phyloP scores from a whole-genome alignment of 2,797 vertebrate species.

The Intellagama lesueurii region DNA sequence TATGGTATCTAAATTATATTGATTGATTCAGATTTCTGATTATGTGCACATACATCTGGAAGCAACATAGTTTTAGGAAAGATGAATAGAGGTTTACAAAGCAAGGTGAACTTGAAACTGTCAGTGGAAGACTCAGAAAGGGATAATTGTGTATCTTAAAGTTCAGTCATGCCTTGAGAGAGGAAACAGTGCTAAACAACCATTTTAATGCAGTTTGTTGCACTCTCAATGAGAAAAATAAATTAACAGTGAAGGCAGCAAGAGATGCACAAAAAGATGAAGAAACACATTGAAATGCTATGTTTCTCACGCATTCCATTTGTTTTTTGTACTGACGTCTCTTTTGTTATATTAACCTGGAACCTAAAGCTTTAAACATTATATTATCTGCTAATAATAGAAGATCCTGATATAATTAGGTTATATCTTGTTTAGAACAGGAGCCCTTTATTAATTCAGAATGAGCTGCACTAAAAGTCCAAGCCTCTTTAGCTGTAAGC shows the following conservation, averaged over 20 bases:
- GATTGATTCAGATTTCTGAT: background rate
- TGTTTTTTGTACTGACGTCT: background rate
- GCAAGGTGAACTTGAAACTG: background rate
- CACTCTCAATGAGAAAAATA: background rate
- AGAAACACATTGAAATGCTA: background rate
- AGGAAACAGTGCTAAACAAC: background rate
- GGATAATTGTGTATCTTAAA: background rate
- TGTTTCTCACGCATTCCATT: background rate
- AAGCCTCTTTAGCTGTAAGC: fast-evolving
- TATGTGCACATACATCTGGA: background rate
- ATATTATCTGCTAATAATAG: background rate
- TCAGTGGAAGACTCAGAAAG: background rate
- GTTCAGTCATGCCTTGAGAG: background rate
- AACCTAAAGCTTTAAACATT: background rate
- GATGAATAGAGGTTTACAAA: background rate
- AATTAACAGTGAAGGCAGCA: background rate
- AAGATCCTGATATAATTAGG: fast-evolving
- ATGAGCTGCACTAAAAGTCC: fast-evolving
- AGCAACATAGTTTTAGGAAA: background rate
- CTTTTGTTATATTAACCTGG: background rate
- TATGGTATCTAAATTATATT: background rate
- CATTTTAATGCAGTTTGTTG: background rate
- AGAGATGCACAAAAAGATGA: background rate
- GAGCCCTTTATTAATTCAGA: fast-evolving
- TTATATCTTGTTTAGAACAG: background rate